phyloP scores from a whole-genome alignment of 2,113 vertebrate genomes.

The Sphaerodactylus townsendi region DNA sequence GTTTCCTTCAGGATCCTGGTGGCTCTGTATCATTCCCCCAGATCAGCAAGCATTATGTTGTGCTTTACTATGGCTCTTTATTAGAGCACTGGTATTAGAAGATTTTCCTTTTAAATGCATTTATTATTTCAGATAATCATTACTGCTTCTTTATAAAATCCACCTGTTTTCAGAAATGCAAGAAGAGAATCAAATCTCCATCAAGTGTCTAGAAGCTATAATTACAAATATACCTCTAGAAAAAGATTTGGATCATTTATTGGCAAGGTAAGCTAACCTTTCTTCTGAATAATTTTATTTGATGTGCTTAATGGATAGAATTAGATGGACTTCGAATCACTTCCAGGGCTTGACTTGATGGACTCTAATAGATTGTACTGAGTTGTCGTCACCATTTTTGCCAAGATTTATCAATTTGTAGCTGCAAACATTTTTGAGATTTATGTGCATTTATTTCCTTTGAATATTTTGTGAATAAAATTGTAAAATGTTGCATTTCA shows the following conservation, averaged over 20 bases:
- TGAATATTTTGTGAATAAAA: neutral
- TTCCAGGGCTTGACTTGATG: too few relatives aligned
- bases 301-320: neutral
- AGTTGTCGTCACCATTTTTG: conserved; percentile 2
- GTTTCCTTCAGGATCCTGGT: neutral
- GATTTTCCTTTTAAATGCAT: neutral
- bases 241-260: conserved; percentile 75
- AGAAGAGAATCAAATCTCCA: conserved; percentile 52
- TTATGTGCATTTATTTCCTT: neutral
- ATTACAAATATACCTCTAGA: conserved; percentile 80
- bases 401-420: fast-evolving
- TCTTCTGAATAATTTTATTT: neutral
- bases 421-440: neutral
- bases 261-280: conserved; percentile 80
- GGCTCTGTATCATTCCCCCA: neutral
- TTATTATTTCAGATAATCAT: neutral
- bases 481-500: neutral
- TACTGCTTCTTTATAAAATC: conserved; percentile 2
- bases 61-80: neutral
- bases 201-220: conserved; percentile 76
- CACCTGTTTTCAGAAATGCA: conserved; percentile 61
- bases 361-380: neutral
- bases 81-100: neutral
- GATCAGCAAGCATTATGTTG: neutral
- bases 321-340: neutral